Evolutionary conservation across 2,113 vertebrate species (phyloP).

Genomic region (Chunga burmeisteri): DNA sequence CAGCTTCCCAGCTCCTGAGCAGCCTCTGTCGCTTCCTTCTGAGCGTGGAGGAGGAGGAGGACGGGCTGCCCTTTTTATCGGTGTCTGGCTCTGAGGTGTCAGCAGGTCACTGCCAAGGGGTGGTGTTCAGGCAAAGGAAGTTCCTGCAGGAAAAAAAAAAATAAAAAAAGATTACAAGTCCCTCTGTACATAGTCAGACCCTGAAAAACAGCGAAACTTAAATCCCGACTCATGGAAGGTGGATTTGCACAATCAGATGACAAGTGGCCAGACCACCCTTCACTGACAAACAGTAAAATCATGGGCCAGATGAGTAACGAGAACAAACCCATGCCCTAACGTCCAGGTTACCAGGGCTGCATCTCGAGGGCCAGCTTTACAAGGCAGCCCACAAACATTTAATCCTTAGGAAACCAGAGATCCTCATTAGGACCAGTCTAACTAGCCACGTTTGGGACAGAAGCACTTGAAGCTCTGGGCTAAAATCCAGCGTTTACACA

Average conservation of each 20-base stretch:
- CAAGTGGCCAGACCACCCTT: conserved; percentile 34
- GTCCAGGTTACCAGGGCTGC: not conserved
- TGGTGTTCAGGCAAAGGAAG: conserved; percentile 63
- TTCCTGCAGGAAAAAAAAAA: not conserved
- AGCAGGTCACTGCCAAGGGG: conserved; percentile 49
- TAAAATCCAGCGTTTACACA: not conserved
- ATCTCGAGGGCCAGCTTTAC: not conserved
- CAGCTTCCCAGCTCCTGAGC: conserved; percentile 3
- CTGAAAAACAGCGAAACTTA: conserved; percentile 42
- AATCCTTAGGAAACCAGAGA: not conserved
- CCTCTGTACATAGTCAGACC: conserved; percentile 43
- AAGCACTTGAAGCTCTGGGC: not conserved
- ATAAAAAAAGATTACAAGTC: not conserved
- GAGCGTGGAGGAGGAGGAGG: conserved; percentile 25
- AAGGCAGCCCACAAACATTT: not conserved
- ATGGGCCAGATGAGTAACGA: conserved; percentile 8
- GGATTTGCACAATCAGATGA: conserved; percentile 45
- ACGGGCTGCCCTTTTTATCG: conserved; percentile 56
- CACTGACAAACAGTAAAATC: conserved; percentile 29
- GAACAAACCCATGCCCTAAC: not conserved
- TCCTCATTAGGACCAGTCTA: not conserved
- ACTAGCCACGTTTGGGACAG: not conserved
- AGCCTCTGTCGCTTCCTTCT: not conserved
- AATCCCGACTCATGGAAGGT: not conserved
- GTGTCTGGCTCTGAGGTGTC: conserved; percentile 31